phyloP scores from a whole-genome alignment of 2,888 invertebrate species.

The Imbricaverruca yamaguchii region DNA sequence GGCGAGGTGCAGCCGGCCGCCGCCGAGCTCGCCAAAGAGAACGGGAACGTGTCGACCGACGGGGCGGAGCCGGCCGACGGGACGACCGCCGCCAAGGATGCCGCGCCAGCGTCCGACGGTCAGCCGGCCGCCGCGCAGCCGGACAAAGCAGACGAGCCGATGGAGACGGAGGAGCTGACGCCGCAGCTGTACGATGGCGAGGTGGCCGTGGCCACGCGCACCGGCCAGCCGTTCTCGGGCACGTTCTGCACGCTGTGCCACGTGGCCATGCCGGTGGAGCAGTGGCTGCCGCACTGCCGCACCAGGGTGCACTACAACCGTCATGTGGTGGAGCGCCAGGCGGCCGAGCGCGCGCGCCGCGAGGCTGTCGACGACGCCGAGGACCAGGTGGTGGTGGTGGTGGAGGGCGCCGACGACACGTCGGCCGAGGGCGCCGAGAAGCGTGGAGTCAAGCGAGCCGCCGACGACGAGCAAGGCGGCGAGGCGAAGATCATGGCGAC shows the following conservation, averaged over 20 bases:
- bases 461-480: background rate
- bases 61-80: background rate
- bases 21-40: background rate
- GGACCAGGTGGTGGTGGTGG: background rate
- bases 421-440: background rate
- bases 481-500: background rate
- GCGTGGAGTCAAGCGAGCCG: constrained; percentile 12
- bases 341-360: background rate
- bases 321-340: background rate
- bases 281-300: constrained; percentile 12
- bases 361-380: background rate
- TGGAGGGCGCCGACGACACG: background rate
- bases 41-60: background rate
- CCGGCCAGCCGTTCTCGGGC: background rate
- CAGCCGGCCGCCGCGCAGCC: background rate
- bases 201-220: background rate
- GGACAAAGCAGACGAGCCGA: background rate
- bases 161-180: background rate
- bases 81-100: background rate
- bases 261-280: background rate
- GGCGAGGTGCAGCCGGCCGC: background rate
- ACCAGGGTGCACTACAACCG: constrained; percentile 9
- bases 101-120: background rate
- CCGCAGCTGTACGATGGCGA: background rate
- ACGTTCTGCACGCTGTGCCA: background rate